Evolutionary conservation across 64 coral and sea anemone genomes (phyloP), one percentile per base, ranked within the genome.

Genomic region (Dendronephthya gigantea): DNA sequence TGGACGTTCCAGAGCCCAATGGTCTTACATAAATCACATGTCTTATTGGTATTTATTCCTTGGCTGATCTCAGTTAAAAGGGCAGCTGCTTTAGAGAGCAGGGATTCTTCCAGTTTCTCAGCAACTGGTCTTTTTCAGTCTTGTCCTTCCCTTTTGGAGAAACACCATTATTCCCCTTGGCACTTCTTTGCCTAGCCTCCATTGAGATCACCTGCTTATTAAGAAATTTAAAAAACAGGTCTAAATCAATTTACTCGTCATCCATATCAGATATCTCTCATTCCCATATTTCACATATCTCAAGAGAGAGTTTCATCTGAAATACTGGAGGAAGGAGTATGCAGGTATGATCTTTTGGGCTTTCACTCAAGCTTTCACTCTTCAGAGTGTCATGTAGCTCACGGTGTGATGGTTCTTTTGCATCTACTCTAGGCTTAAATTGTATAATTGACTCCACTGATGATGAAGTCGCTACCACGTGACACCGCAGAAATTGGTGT

Each of bases 391-490:
- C n/a, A n/a, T n/a, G n/a, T n/a, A n/a, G n/a, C n/a, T n/a, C n/a
- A n/a, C n/a, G n/a, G n/a, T n/a, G n/a, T n/a, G n/a, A n/a, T n/a
- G n/a, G 2, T 68, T 17, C 58, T 12, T 13, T 28, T 36, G 27
- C 17, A 9, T 48, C 36, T 30, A 65, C 48, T 62, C 35, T 84
- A 16, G 82, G 9, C 27, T 90, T 40, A 17, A 90, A 41, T 32
- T 85, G 29, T 36, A 90, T 49, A 22, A 90, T 49, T 43, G 88
- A 90, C 62, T 90, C 85, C 8, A 85, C 49, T 31, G 85, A 82
- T 72, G 88, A 89, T 17, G 88, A 86, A 89, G 82, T 70, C 88
- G n/a, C 35, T 87, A 41, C 65, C 88, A 82, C n/a, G n/a, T n/a
- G n/a, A n/a, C n/a, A n/a, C n/a, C n/a, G n/a, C n/a, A n/a, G n/a